Evolutionary conservation across 2,888 invertebrate genomes (phyloP).

Genomic region (Synanthedon formicaeformis): DNA sequence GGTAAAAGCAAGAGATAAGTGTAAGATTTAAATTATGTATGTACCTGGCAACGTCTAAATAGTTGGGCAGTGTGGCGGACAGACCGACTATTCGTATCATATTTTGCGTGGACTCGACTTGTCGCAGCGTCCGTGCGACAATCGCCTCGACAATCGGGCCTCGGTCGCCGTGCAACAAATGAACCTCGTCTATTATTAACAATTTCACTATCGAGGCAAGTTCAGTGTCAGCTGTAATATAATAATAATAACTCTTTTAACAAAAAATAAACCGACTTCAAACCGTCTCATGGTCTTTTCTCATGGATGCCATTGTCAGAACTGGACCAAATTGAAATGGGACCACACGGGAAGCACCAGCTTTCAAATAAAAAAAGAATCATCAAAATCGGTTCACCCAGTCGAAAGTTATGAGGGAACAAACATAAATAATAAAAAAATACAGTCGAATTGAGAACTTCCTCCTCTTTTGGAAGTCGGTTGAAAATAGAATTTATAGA

Average conservation of each 20-base stretch:
- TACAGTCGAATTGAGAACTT: too few species aligned
- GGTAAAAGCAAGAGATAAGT: background rate
- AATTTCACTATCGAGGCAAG: slow-evolving; percentile 91
- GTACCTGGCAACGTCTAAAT: slow-evolving; percentile 89
- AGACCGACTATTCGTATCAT: slow-evolving; percentile 98
- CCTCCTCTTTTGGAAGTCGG: too few species aligned
- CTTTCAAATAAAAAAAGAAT: too few species aligned
- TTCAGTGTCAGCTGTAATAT: slow-evolving; percentile 85
- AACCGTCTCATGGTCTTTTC: too few species aligned
- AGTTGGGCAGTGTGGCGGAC: slow-evolving; percentile 98
- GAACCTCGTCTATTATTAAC: slow-evolving; percentile 97
- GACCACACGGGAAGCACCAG: too few species aligned
- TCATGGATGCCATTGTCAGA: too few species aligned
- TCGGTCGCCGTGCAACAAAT: slow-evolving; percentile 94
- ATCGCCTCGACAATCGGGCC: slow-evolving; percentile 98
- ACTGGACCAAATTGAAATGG: too few species aligned
- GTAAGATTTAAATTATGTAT: background rate
- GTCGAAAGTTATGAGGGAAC: too few species aligned
- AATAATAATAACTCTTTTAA: too few species aligned
- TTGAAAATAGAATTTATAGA: background rate
- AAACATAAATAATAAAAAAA: too few species aligned
- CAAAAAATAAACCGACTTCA: slow-evolving; percentile 4
- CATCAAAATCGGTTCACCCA: too few species aligned
- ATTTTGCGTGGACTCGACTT: slow-evolving; percentile 90
- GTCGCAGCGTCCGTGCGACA: slow-evolving; percentile 93